These are phyloP conservation scores for Myotis yumanensis DNA, from an alignment of 2,113 vertebrate species.

Conservation along the genomic window DNA sequence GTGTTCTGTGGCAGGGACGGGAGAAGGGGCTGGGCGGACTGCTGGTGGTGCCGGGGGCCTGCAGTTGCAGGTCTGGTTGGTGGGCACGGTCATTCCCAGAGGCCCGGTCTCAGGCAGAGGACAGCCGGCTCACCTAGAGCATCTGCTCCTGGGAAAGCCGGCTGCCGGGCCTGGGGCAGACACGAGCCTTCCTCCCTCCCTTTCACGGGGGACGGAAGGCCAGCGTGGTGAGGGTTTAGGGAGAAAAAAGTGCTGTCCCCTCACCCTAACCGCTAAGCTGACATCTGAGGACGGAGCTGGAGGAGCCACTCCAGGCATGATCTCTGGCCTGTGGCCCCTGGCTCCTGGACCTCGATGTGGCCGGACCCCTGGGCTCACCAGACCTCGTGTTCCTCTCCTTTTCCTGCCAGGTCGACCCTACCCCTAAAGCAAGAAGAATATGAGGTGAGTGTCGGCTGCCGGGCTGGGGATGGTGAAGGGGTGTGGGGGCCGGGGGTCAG, in stretches of 20 bases:
- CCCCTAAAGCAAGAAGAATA: conserved; percentile 91
- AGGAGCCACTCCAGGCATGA: accelerated
- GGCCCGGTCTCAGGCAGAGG: not conserved
- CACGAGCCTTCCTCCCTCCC: not conserved
- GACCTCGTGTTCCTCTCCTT: conserved; percentile 47
- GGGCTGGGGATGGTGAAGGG: too few species aligned
- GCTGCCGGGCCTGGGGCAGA: not conserved
- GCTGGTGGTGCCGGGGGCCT: not conserved
- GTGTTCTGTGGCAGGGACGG: not conserved
- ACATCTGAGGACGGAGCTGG: not conserved
- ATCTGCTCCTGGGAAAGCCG: not conserved
- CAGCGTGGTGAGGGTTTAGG: not conserved
- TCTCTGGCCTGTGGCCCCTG: not conserved
- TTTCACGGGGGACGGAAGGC: not conserved
- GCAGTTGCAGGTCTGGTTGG: not conserved
- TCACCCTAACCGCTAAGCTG: not conserved
- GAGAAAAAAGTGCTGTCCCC: not conserved
- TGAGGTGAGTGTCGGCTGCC: conserved; percentile 87
- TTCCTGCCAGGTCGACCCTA: conserved; percentile 89
- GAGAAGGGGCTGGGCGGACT: not conserved
- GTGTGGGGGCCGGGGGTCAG: not conserved
- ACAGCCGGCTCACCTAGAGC: not conserved
- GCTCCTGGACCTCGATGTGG: not conserved
- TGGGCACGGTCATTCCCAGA: accelerated
- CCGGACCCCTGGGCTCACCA: not conserved